A percentile compares a stretch with the other conserved stretches of the same genome.
These are phyloP conservation scores for Acanthisitta chloris DNA, from an alignment of 2,113 vertebrate genomes.

Conservation along the genomic window DNA sequence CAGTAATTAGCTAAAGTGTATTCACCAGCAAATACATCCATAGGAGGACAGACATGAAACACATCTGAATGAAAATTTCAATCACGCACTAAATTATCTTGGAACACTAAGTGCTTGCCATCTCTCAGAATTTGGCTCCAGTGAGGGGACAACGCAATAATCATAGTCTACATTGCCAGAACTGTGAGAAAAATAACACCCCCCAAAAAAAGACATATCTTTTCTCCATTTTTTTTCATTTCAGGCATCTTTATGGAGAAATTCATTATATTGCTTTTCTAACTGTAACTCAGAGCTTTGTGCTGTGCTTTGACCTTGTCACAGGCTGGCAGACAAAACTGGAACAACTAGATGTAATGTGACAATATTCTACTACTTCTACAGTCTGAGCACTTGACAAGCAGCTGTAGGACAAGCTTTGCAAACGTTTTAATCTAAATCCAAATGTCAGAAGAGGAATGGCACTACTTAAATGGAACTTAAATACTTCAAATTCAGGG, in stretches of 20 bases:
- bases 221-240: neutral
- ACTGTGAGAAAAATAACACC: neutral
- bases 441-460: neutral
- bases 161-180: neutral
- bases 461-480: neutral
- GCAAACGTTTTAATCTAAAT: neutral
- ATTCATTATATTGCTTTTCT: neutral
- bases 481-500: neutral
- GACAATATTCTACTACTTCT: neutral
- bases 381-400: neutral
- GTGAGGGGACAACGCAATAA: neutral
- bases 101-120: neutral
- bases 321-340: neutral
- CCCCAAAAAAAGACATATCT: neutral
- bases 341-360: neutral
- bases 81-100: neutral
- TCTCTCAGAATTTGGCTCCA: neutral
- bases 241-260: neutral
- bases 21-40: neutral
- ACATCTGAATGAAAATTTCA: neutral
- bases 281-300: neutral
- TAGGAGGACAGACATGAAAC: neutral
- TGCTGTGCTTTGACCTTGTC: neutral
- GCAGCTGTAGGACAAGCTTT: neutral
- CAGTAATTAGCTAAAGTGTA: neutral